These are phyloP conservation scores for Hesperia comma DNA, from an alignment of 2,888 invertebrate genomes.

Conservation along the genomic window DNA sequence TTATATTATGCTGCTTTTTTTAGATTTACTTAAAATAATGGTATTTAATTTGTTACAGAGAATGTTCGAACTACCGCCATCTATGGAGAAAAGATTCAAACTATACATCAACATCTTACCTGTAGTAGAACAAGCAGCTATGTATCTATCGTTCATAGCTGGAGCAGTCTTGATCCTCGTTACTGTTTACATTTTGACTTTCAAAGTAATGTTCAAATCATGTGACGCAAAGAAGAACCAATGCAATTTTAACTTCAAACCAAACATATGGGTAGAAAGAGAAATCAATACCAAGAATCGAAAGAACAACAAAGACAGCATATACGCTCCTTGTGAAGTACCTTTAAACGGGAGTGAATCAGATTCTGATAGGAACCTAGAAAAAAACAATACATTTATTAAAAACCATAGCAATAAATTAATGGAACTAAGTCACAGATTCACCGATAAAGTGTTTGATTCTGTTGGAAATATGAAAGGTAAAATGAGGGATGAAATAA, in stretches of 20 bases:
- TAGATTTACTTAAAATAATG: background rate
- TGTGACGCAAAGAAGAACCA: constrained; percentile 54
- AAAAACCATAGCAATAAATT: constrained; percentile 61
- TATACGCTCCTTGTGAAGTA: constrained; percentile 73
- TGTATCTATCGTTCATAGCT: constrained; percentile 82
- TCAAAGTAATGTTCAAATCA: constrained; percentile 75
- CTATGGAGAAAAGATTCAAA: constrained; percentile 86
- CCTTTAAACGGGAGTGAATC: constrained; percentile 63
- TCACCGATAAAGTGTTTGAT: constrained; percentile 68
- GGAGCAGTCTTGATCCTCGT: constrained; percentile 79
- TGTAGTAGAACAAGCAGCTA: constrained; percentile 80
- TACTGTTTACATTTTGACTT: constrained; percentile 73
- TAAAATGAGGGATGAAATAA: constrained; percentile 56
- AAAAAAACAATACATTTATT: constrained; percentile 49
- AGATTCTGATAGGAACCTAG: constrained; percentile 53
- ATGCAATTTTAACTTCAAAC: constrained; percentile 52
- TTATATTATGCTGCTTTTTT: too few relatives aligned
- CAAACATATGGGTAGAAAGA: constrained; percentile 56
- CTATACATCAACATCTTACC: constrained; percentile 90
- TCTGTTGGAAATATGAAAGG: constrained; percentile 65
- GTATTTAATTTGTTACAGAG: constrained; percentile 79
- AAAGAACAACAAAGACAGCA: constrained; percentile 49
- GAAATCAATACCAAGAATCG: constrained; percentile 33
- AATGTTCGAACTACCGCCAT: constrained; percentile 86
- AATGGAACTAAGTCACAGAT: constrained; percentile 59